Evolutionary conservation across 1,140 invertebrate genomes (phyloP), one percentile per base, ranked within the genome.

Genomic region (Drosophila nannoptera): DNA sequence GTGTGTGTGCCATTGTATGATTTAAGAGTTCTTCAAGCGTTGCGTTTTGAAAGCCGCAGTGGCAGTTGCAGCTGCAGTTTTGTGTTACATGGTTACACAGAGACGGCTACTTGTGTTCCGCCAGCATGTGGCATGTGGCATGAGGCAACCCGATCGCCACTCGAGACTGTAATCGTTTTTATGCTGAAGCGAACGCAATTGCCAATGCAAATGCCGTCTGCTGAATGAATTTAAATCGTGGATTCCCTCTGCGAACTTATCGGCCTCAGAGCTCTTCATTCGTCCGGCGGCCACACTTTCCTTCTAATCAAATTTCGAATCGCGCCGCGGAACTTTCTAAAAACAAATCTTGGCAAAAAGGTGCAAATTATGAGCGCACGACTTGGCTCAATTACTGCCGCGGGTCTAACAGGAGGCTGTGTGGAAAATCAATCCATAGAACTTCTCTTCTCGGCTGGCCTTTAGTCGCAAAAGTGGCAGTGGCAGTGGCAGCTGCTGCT

Each of bases 341-440:
- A 80, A 46, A 59, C 42, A 61, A 60, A 70, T 59, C 54, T 46
- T 32, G 29, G 40, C 31, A 63, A 69, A 74, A 81, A 84, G 76
- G 80, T 84, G 80, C 81, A 86, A 84, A 84, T 84, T 84, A 86
- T 73, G 40, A 45, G 81, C 81, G 81, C 81, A 84, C 81, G 80
- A 83, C 50, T 84, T 64, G 49, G 33, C 50, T 40, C 52, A 59
- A 76, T 80, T 67, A 73, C 80, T 63, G 56, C 78, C 65, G 35
- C 60, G 33, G 61, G 75, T 67, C 11, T 45, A 69, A 22, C 22
- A 22, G 22, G 22, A 22, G 22, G 22, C 22, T 22, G 22, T 54
- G 50, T 73, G 74, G 71, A 75, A 82, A 84, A 84, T 86, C 80
- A 84, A 84, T 86, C 49, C 75, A 56, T 67, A 59, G 73, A 75